phyloP scores from a whole-genome alignment of 2,797 vertebrate species.

The Otus scops region DNA sequence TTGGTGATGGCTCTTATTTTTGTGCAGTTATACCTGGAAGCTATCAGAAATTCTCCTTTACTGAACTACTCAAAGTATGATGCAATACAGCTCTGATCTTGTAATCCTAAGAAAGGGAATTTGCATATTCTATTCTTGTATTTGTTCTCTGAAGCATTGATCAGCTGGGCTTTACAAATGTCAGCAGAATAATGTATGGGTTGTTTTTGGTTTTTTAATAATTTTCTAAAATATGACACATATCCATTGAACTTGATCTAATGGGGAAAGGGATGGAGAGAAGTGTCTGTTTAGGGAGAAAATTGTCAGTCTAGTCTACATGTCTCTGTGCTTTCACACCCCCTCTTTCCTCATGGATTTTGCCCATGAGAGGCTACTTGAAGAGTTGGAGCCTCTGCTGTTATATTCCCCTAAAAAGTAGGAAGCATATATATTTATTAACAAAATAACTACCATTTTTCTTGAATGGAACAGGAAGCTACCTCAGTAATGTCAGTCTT shows the following conservation, averaged over 20 bases:
- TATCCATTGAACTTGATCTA: background rate
- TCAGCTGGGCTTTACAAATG: background rate
- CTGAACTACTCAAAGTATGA: background rate
- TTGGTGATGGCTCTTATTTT: background rate
- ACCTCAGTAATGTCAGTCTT: background rate
- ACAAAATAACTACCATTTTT: background rate
- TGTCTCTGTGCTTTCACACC: background rate
- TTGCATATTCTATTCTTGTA: background rate
- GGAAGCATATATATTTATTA: background rate
- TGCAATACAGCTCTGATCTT: background rate
- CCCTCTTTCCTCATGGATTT: background rate
- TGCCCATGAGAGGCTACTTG: background rate
- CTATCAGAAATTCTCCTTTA: background rate
- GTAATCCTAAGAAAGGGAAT: background rate
- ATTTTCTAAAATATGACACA: background rate
- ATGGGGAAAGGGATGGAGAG: background rate
- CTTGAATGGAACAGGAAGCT: background rate
- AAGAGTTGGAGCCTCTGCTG: background rate
- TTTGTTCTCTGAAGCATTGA: background rate
- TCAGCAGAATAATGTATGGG: background rate
- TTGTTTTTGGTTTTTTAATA: background rate
- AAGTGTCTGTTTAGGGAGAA: background rate
- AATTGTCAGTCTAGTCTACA: background rate
- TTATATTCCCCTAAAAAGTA: background rate
- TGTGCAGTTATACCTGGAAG: background rate